Base-by-base conservation (phyloP, 1,140 invertebrate genomes). In the Sarcophaga peregrina region DNA sequence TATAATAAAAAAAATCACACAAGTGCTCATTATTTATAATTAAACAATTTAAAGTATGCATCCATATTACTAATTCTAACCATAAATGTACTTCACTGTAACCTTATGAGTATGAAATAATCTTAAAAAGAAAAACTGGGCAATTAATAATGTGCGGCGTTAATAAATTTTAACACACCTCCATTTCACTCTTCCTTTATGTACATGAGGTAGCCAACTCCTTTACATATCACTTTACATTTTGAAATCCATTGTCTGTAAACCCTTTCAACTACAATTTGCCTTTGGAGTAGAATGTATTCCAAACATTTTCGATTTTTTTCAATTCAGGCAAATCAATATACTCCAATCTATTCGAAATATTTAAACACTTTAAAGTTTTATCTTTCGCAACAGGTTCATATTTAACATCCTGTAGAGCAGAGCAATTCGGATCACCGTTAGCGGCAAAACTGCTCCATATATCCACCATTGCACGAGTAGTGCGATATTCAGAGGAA, bases 401-500 rank as follows among this genome's bases (percentile, higher is more conserved):
- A 85, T 91, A 92, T 9, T 83, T 88, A 1, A 83, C 47, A n/a
- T 84, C 58, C 6, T 83, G 85, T 6, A 86, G 85, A 82, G 80
- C 88, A 10, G 85, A 82, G 82, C 89, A 89, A 73, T 90, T 90
- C 0, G 90, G 90, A 84, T 89, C 85, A 0, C 91, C 86, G 5
- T 86, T 90, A 72, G 87, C 86, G 3, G 91, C 91, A 81, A 92
- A 92, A 74, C 87, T 87, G 5, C 90, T 91, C 90, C 90, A 91
- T 74, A 92, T 86, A 85, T 91, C 91, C 3, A 92, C 87, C 88
- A 93, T 92, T 62, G 88, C 86, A 52, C 88, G 86, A 46, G 91
- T 92, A 2, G 90, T 84, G 82, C 84, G 84, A 54, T 89, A 85
- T 54, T 89, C 90, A 0, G 84, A 86, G 0, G 90, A 86, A 6